Conservation (phyloP, 1,140 invertebrate genomes). For the Drosophila pandora region DNA sequence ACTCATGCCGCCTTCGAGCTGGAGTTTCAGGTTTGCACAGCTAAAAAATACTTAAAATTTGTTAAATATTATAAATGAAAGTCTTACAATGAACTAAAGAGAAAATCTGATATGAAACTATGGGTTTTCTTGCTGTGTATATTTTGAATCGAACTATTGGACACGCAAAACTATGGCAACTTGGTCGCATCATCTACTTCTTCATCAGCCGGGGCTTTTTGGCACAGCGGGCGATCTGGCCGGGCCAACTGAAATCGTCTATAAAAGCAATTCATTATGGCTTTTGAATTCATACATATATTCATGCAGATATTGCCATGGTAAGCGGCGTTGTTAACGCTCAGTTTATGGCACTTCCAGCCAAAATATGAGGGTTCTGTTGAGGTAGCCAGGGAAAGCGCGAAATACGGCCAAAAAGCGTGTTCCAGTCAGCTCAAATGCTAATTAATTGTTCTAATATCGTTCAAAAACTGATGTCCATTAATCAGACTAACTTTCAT, state of each 20-base stretch:
- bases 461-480: slow-evolving; percentile 36
- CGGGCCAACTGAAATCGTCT: slow-evolving; percentile 37
- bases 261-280: slow-evolving; percentile 76
- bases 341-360: slow-evolving; percentile 48
- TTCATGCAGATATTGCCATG: slow-evolving; percentile 16
- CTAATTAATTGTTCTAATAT: slow-evolving; percentile 73
- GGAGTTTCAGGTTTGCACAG: slow-evolving; percentile 10
- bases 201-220: slow-evolving; percentile 62
- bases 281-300: slow-evolving; percentile 56
- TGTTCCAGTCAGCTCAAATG: slow-evolving; percentile 65
- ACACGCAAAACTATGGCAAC: slow-evolving; percentile 29
- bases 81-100: too few relatives aligned
- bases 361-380: slow-evolving; percentile 55
- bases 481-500: slow-evolving; percentile 62
- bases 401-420: slow-evolving; percentile 35
- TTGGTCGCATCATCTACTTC: slow-evolving; percentile 44
- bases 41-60: not conserved
- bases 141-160: slow-evolving; percentile 55
- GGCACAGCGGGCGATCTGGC: slow-evolving; percentile 60
- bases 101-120: not conserved
- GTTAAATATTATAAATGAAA: too few relatives aligned
- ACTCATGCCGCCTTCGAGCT: slow-evolving; percentile 67
- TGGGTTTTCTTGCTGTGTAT: not conserved
- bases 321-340: slow-evolving; percentile 47
- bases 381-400: slow-evolving; percentile 52